Evolutionary conservation across 2,797 vertebrate species (phyloP).

Genomic region (Sebastes reedi): DNA sequence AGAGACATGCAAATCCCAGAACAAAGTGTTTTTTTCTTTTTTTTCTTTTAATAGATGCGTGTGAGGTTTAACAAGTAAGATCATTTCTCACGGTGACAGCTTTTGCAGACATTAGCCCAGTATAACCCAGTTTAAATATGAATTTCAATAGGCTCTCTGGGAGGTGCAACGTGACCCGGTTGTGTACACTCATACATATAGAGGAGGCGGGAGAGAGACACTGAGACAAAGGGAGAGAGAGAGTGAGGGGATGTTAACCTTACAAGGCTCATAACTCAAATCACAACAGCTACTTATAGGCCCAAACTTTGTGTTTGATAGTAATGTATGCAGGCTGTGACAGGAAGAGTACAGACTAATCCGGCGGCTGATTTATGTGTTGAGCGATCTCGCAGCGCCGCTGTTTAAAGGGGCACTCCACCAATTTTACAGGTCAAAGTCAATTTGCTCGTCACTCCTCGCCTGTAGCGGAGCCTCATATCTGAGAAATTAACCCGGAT

Average conservation of each 20-base stretch:
- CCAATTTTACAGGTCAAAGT: neutral
- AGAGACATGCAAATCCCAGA: conserved; percentile 26
- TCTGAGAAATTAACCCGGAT: neutral
- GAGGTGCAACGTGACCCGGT: conserved; percentile 49
- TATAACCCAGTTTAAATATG: conserved; percentile 43
- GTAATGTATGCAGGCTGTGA: conserved; percentile 34
- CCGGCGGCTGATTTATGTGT: conserved; percentile 14
- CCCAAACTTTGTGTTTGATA: conserved; percentile 6
- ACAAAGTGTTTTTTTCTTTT: neutral
- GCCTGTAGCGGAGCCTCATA: neutral
- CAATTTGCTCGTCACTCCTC: neutral
- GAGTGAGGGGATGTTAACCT: neutral
- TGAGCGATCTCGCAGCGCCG: rapidly evolving
- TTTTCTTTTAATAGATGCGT: conserved; percentile 12
- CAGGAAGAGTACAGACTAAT: neutral
- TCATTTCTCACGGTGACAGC: conserved; percentile 48
- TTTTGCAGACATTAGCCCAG: conserved; percentile 38
- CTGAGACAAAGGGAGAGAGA: neutral
- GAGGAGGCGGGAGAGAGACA: conserved; percentile 10
- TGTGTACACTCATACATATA: conserved; percentile 56
- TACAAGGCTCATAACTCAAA: conserved; percentile 38
- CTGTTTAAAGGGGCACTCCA: neutral
- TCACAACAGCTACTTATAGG: conserved; percentile 35
- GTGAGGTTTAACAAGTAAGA: conserved; percentile 33
- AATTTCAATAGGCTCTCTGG: conserved; percentile 49